Percentiles rank a stretch among this genome's conserved stretches.
Conservation (phyloP, 2,888 invertebrate genomes). For the Polymixis flavicincta region DNA sequence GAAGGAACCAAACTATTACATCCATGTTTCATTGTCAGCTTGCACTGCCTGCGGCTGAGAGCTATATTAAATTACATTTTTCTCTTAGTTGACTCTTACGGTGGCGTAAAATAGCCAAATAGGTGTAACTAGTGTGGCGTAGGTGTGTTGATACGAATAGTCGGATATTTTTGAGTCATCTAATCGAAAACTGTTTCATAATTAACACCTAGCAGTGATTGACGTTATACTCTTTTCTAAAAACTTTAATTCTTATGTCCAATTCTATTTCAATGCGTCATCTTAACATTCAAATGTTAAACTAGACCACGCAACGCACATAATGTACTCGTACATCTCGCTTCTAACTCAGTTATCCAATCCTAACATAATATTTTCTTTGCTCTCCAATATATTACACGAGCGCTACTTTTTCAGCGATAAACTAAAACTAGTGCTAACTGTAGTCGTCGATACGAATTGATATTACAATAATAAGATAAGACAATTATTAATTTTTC, state of each 20-base stretch:
- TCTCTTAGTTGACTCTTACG: conserved; percentile 8
- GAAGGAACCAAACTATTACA: neutral
- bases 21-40: neutral
- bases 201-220: too few species aligned
- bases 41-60: conserved; percentile 18
- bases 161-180: neutral
- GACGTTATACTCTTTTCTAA: neutral
- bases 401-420: conserved; percentile 72
- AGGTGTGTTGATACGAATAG: neutral
- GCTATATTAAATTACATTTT: conserved; percentile 24
- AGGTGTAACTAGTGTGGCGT: neutral
- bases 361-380: conserved; percentile 80
- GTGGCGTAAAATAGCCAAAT: neutral
- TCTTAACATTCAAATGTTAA: conserved; percentile 22
- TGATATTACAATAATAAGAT: conserved; percentile 49
- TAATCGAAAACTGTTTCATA: neutral
- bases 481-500: too few species aligned
- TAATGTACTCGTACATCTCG: too few species aligned
- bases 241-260: neutral
- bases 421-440: conserved; percentile 68
- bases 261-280: conserved; percentile 13
- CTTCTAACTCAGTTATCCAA: conserved; percentile 75
- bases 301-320: conserved; percentile 15
- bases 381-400: conserved; percentile 70
- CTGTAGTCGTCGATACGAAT: conserved; percentile 32